Evolutionary conservation across 2,113 vertebrate species (phyloP), one percentile per base, ranked within the genome.

Genomic region (Montifringilla adamsi): DNA sequence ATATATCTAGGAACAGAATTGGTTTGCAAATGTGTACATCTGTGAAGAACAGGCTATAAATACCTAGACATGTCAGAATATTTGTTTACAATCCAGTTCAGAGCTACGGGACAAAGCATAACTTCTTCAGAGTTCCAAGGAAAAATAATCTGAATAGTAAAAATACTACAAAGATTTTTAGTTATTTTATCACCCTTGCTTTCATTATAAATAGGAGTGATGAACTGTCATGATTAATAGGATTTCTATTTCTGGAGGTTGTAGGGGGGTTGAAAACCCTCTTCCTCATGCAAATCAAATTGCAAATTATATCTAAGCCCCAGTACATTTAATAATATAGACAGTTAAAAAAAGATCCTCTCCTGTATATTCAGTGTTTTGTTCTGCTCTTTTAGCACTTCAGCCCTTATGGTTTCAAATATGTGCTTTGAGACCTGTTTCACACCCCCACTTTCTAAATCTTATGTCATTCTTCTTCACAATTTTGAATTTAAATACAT

Each of bases 211-310:
- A 69, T 73, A 88, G 2, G 5, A 66, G 35, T 6, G 47, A 90
- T 86, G 43, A 84, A 64, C 53, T 27, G 30, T 31, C 1, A 1
- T 50, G 89, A 87, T 79, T 85, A 74, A 78, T n/a, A 41, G 28
- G 55, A 89, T 50, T 87, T 83, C 81, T 95, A 82, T 87, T 96
- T 94, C 67, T 90, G 82, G 76, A 50, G 16, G 13, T 76, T 93
- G 59, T 27, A 87, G 78, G 35, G 49, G 49, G 46, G 14, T 33
- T 89, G 66, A 76, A 92, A 93, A 82, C 4, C 14, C 27, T 67
- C 46, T 86, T 90, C 37, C 84, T 87, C 53, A 91, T 62, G 74
- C 64, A 92, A 96, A 95, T 87, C 49, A 50, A 55, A 55, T 27
- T 41, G 46, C 63, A 85, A 87, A 72, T 95, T 77, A 80, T 58